phyloP scores from a whole-genome alignment of 2,113 vertebrate genomes.

The Myrmophylax atrothorax region DNA sequence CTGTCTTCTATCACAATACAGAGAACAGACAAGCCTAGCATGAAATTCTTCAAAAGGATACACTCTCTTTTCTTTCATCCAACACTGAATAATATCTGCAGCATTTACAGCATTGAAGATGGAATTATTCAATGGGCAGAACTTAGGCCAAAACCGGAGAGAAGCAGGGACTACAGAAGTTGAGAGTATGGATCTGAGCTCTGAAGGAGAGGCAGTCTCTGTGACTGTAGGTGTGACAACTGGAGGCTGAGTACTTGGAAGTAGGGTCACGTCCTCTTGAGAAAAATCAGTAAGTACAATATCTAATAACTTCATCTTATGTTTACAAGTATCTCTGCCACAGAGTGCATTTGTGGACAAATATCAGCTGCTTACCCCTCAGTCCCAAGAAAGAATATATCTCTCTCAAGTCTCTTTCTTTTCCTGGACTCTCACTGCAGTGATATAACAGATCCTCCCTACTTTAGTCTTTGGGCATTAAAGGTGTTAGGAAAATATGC shows the following conservation, averaged over 20 bases:
- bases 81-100: not conserved
- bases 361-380: not conserved
- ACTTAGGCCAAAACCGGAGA: not conserved
- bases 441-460: not conserved
- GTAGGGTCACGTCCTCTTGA: not conserved
- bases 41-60: conserved; percentile 9
- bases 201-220: not conserved
- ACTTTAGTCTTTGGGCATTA: not conserved
- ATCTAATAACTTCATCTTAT: not conserved
- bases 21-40: not conserved
- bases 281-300: not conserved
- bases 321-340: not conserved
- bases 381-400: not conserved
- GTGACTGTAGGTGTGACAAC: not conserved
- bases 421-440: not conserved
- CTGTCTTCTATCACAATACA: not conserved
- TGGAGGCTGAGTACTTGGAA: not conserved
- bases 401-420: not conserved
- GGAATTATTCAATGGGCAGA: not conserved
- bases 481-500: not conserved
- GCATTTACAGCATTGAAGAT: not conserved
- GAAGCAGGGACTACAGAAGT: not conserved
- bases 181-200: not conserved
- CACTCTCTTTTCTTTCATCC: not conserved
- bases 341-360: not conserved